Conservation (phyloP, 2,888 invertebrate genomes). For the Epinotia ramella region DNA sequence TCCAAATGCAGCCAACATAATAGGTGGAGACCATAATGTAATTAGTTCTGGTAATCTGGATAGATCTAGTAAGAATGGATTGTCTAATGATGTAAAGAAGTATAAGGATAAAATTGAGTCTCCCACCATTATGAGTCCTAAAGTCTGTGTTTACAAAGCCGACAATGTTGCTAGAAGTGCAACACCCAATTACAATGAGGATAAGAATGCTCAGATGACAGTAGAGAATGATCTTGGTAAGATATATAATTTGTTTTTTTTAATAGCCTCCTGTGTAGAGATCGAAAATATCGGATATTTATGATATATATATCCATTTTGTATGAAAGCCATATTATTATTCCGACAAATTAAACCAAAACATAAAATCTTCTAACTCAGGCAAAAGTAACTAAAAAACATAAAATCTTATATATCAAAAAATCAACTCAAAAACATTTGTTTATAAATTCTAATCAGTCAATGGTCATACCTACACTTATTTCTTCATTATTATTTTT, state of each 20-base stretch:
- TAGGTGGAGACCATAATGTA: conserved; percentile 59
- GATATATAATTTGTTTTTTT: conserved; percentile 48
- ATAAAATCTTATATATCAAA: too few relatives aligned
- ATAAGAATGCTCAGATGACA: conserved; percentile 66
- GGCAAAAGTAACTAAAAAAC: too few relatives aligned
- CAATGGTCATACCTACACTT: too few relatives aligned
- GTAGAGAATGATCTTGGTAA: conserved; percentile 76
- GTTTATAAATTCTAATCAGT: too few relatives aligned
- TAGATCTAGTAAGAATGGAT: conserved; percentile 57
- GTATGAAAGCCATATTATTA: too few relatives aligned
- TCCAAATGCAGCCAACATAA: conserved; percentile 56
- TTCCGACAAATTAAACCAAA: too few relatives aligned
- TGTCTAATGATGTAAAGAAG: conserved; percentile 60
- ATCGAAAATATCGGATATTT: too few relatives aligned
- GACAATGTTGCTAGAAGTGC: conserved; percentile 71
- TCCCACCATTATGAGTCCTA: conserved; percentile 63
- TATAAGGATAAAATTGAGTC: conserved; percentile 65
- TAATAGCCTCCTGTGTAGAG: too few relatives aligned
- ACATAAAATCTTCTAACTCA: too few relatives aligned
- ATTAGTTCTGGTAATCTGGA: conserved; percentile 62
- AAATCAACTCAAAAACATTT: too few relatives aligned
- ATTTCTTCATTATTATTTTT: too few relatives aligned
- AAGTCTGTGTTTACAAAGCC: conserved; percentile 76
- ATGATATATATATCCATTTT: too few relatives aligned
- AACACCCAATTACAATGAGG: conserved; percentile 74